These are phyloP conservation scores for Albula goreensis DNA, from an alignment of 2,113 vertebrate genomes.

Conservation along the genomic window DNA sequence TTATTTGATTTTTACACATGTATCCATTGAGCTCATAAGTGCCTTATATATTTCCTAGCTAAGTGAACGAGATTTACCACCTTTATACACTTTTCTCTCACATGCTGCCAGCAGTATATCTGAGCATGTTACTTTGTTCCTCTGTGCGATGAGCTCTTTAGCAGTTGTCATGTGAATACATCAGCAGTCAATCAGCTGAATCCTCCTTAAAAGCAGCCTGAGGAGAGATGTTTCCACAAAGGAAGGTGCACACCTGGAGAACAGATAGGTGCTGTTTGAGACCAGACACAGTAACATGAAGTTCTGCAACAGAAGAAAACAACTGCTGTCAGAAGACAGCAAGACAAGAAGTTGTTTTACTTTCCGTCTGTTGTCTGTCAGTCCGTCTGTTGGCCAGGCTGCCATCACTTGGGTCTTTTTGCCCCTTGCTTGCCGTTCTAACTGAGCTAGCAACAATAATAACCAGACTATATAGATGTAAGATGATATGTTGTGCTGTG, in stretches of 20 bases:
- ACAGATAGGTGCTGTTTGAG: background rate
- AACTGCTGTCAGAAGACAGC: too few relatives aligned
- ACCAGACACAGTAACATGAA: too few relatives aligned
- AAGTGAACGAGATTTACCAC: background rate
- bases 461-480: background rate
- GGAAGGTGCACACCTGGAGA: background rate
- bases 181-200: background rate
- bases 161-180: background rate
- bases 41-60: background rate
- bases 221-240: background rate
- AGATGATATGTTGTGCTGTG: background rate
- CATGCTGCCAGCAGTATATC: background rate
- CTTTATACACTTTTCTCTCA: background rate
- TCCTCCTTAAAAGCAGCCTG: background rate
- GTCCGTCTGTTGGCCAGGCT: background rate
- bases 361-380: too few relatives aligned
- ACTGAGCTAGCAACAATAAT: background rate
- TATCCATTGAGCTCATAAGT: background rate
- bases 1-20: background rate
- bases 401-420: background rate
- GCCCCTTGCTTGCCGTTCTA: background rate
- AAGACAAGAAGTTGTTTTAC: too few relatives aligned
- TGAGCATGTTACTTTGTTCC: background rate
- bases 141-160: background rate
- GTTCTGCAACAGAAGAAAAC: too few relatives aligned